Base-by-base conservation (phyloP, 2,888 invertebrate genomes). In the Opisthograptis luteolata region DNA sequence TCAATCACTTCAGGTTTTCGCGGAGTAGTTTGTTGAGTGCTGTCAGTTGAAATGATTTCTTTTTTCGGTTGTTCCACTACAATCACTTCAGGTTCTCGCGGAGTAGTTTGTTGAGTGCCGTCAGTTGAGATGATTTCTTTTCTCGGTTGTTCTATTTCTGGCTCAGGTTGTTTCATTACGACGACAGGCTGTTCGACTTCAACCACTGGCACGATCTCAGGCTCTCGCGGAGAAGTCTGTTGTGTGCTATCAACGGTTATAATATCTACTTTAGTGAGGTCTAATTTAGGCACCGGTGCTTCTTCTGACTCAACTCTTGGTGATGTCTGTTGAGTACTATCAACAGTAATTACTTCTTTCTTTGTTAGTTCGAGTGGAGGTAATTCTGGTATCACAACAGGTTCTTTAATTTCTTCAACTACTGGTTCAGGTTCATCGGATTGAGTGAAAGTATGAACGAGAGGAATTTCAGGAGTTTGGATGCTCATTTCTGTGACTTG, bases 361-460 rank as follows among this genome's bases (percentile, higher is more conserved):
- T 64, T 72, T 0, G 36, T 49, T 12, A 41, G 0, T 1, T 68
- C 60, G 2, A 60, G 48, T 30, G 46, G 40, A 31, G 62, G 59
- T 22, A 61, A 24, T 46, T 42, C 24, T 31, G 25, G 78, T 35
- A 43, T 43, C 15, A 56, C 56, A 5, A 53, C 30, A 5, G 58
- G 39, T 32, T 64, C 50, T 34, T 55, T 41, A 3, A 50, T 35
- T n/a, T 52, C 41, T 12, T 62, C 64, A 15, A 41, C 40, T 2
- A 55, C 52, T 2, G 74, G 67, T 60, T 87, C 80, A 14, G 66
- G 67, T 36, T 77, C 66, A 48, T 92, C 87, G 2, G 88, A 87
- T 68, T 92, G 92, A 7, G 91, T 84, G 49, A 70, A 86, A 31
- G 74, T 69, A 60, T 77, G 83, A 1, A 79, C 71, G n/a, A 82